These are phyloP conservation scores for Zeus faber DNA, from an alignment of 2,113 vertebrate species.

Conservation along the genomic window DNA sequence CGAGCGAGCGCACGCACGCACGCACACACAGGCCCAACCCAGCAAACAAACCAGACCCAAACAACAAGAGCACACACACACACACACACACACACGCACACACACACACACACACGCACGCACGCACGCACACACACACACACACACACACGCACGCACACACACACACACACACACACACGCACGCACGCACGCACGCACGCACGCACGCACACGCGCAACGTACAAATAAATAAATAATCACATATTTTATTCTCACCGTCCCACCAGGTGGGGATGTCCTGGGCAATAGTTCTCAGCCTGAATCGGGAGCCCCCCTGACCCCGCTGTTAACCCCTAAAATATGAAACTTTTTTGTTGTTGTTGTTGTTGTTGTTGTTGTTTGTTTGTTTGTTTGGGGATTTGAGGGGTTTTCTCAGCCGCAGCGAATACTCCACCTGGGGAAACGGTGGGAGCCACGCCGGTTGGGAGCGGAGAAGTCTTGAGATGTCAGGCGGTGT, in stretches of 20 bases:
- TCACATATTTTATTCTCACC: constrained; percentile 9
- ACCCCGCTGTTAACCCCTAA: no score
- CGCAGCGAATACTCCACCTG: no score
- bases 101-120: constrained; percentile 9
- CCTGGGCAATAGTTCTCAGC: constrained; percentile 20
- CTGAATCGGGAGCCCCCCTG: no score
- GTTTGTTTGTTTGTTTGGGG: no score
- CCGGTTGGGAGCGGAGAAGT: no score
- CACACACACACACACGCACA: constrained; percentile 24
- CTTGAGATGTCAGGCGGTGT: no score
- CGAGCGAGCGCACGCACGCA: not conserved
- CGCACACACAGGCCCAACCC: constrained; percentile 35
- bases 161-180: constrained; percentile 2
- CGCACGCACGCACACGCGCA: not conserved
- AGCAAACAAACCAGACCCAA: constrained; percentile 57
- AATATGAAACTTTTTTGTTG: not conserved
- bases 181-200: not conserved
- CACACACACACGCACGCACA: constrained; percentile 5
- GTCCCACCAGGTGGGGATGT: constrained; percentile 52
- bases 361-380: not conserved
- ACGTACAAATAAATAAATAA: constrained; percentile 25
- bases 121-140: constrained; percentile 5
- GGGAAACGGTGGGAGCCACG: no score
- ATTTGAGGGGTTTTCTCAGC: no score
- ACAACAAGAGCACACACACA: constrained; percentile 19